Percentiles rank a stretch among this genome's conserved stretches.
These are phyloP conservation scores for Cheilosia grossa DNA, from an alignment of 2,888 invertebrate species.

Conservation along the genomic window DNA sequence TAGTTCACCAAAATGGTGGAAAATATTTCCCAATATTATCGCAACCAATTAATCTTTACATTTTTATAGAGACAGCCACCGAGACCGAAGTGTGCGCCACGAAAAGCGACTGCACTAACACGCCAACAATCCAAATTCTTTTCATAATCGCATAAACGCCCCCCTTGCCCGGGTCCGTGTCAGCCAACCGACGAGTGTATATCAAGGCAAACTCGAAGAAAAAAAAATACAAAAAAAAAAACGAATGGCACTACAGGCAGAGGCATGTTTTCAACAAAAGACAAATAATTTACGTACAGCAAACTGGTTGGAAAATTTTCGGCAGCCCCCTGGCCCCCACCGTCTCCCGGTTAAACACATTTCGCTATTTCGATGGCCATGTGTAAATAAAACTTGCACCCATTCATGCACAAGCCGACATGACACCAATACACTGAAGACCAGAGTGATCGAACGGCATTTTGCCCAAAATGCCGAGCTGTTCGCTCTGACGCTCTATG, in stretches of 20 bases:
- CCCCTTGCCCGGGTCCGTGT: neutral
- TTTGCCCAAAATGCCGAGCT: slow-evolving; percentile 28
- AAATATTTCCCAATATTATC: slow-evolving; percentile 62
- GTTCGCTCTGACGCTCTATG: slow-evolving; percentile 11
- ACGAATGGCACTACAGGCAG: slow-evolving; percentile 42
- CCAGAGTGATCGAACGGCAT: slow-evolving; percentile 41
- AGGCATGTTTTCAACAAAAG: slow-evolving; percentile 33
- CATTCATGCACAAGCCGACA: slow-evolving; percentile 31
- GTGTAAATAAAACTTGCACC: slow-evolving; percentile 46
- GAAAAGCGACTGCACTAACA: slow-evolving; percentile 42
- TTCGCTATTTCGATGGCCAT: slow-evolving; percentile 59
- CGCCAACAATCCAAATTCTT: slow-evolving; percentile 31
- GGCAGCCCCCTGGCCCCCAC: slow-evolving; percentile 25
- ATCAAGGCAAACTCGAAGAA: slow-evolving; percentile 48
- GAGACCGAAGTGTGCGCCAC: slow-evolving; percentile 4
- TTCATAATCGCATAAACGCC: slow-evolving; percentile 41
- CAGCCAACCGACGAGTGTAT: neutral
- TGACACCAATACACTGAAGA: slow-evolving; percentile 20
- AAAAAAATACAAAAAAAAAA: slow-evolving; percentile 26
- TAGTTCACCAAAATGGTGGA: slow-evolving; percentile 35
- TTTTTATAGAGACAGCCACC: slow-evolving; percentile 4
- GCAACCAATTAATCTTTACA: slow-evolving; percentile 60
- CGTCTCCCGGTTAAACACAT: slow-evolving; percentile 47
- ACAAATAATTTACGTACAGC: slow-evolving; percentile 11
- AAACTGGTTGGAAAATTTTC: slow-evolving; percentile 55